Evolutionary conservation across 1,140 invertebrate species (phyloP), one percentile per base, ranked within the genome.

Genomic region (Hesperophylax magnus): DNA sequence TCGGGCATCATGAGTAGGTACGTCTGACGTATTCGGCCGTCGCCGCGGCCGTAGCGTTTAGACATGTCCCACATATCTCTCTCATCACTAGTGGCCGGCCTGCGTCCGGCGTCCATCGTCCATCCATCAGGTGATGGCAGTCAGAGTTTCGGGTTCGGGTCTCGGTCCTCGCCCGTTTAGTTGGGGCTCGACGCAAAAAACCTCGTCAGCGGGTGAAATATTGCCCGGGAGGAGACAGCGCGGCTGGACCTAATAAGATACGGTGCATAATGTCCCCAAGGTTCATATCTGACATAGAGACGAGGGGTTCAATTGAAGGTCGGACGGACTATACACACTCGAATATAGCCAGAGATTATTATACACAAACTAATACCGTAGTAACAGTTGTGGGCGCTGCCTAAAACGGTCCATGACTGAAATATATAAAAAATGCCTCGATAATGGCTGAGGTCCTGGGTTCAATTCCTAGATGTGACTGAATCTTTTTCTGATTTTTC

Each of bases 191-290:
- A 20, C 18, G 22, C 53, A 75, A 75, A 75, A 75, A 75, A 75
- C 27, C 72, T 75, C 72, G 72, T 75, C 72, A 58, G 7, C 53
- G n/a, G 27, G 72, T 75, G 72, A 75, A 58, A 75, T 75, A 75
- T 75, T 75, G 72, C 72, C 22, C 18, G 69, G 20, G 39, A 8
- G 27, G 53, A 75, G 72, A 75, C 72, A 58, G 54, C 72, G 53
- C 53, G 72, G 53, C 22, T 27, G 53, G 27, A 75, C 22, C 69
- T 72, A 72, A 72, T 72, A 72, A 72, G 53, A 72, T 72, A 24
- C 69, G 47, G 47, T 54, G 69, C 69, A 72, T 72, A 72, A 72
- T 72, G 47, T 72, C 47, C 65, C 14, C 17, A 11, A 27, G 69
- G 53, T 53, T 53, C 69, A 72, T 22, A 72, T 53, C 18, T 14